phyloP scores from a whole-genome alignment of 2,888 invertebrate species.

The Amphipyra berbera region DNA sequence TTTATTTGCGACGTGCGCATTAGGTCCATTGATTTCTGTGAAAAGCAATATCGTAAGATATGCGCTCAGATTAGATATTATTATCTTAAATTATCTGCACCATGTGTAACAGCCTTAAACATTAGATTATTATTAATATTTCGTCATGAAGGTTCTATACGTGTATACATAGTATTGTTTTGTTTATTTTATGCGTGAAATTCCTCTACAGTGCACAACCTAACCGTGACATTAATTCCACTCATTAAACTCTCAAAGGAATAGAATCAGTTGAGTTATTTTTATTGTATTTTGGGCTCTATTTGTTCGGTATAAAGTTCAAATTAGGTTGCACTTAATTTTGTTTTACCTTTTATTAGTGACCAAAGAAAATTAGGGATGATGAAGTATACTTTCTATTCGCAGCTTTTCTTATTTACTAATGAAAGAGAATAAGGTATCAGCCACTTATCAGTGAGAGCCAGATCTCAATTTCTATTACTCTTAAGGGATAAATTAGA shows the following conservation, averaged over 20 bases:
- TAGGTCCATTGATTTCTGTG: no score
- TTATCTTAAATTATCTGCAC: no score
- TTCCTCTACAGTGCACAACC: slow-evolving; percentile 42
- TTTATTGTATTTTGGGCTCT: slow-evolving; percentile 15
- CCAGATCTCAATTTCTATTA: not conserved
- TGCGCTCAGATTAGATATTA: no score
- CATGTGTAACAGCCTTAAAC: no score
- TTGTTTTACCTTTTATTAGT: slow-evolving; percentile 15
- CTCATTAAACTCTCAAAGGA: slow-evolving; percentile 56
- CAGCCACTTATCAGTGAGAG: not conserved
- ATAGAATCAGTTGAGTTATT: slow-evolving; percentile 23
- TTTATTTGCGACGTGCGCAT: no score
- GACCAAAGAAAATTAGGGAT: slow-evolving; percentile 27
- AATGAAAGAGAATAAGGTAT: slow-evolving; percentile 11
- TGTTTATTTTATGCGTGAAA: slow-evolving; percentile 35
- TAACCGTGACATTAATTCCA: slow-evolving; percentile 54
- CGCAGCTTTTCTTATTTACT: slow-evolving; percentile 17
- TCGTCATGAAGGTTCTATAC: no score
- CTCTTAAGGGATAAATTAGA: no score
- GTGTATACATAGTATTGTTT: slow-evolving; percentile 6
- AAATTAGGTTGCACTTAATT: not conserved
- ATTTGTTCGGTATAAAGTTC: not conserved
- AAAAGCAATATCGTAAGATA: no score
- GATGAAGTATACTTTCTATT: slow-evolving; percentile 19
- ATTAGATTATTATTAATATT: no score